Evolutionary conservation across 1,140 invertebrate species (phyloP), one percentile per base, ranked within the genome.

Genomic region (Leucophenga varia): DNA sequence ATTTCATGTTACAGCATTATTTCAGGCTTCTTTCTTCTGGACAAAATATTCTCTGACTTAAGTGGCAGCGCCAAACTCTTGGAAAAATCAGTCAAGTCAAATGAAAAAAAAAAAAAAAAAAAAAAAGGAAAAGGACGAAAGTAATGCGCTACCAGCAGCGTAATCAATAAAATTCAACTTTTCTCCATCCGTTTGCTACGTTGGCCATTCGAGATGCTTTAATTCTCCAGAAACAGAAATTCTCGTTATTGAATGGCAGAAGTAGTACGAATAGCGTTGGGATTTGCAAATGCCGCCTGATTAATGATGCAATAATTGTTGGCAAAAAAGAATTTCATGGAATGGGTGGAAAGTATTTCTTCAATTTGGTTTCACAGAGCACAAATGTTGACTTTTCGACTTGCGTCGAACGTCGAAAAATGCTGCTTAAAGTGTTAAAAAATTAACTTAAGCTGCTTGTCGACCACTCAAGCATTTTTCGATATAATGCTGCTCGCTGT

Each of bases 271-370:
- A 6, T 5, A 5, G 22, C 22, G 25, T n/a, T 30, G 55, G 43
- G 49, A 56, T 59, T 69, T 59, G 58, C 64, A 70, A 70, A 65
- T 69, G 55, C 61, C 55, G 58, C 50, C 65, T 69, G 64, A 69
- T 69, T 69, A 69, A 69, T 69, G 64, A 69, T 56, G 61, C 61
- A 69, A 69, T 69, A 69, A 69, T 69, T 69, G 64, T 57, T 61
- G 57, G 48, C 57, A 64, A 19, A 28, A 42, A 40, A 42, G 16
- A 8, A 22, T 30, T 28, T 31, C 16, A 37, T 17, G 20, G 16
- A 22, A 28, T 22, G 25, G 38, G 20, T 13, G 38, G 20, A 6
- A 12, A 14, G 12, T 32, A 10, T 12, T 32, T 32, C 16, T 32
- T 32, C n/a, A n/a, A 14, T 32, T 7, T 32, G 31, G n/a, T 32